These are phyloP conservation scores for Pseudoatta argentina DNA, from an alignment of 1,140 invertebrate genomes.

Conservation along the genomic window DNA sequence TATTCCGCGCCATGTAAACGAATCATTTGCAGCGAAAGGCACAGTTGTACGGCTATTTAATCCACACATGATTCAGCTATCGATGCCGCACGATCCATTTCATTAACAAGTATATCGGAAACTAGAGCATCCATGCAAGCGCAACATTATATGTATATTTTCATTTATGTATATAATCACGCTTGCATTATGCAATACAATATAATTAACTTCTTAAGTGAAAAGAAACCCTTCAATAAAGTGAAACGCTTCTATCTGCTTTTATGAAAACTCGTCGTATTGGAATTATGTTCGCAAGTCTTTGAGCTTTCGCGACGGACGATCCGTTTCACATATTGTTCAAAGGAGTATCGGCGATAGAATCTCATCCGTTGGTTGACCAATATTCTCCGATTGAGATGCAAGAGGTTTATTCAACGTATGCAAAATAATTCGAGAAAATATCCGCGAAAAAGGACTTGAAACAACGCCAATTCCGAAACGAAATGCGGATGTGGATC, in stretches of 20 bases:
- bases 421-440: conserved; percentile 49
- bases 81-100: conserved; percentile 32
- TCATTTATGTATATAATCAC: background rate
- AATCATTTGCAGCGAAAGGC: conserved; percentile 60
- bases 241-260: background rate
- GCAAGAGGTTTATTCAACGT: conserved; percentile 30
- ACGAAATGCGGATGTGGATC: conserved; percentile 35
- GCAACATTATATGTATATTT: conserved; percentile 13
- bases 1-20: conserved; percentile 36
- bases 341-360: conserved; percentile 5
- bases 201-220: background rate
- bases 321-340: conserved; percentile 27
- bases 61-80: conserved; percentile 48
- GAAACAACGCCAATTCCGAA: conserved; percentile 55
- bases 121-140: conserved; percentile 53
- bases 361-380: background rate
- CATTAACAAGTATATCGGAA: conserved; percentile 55
- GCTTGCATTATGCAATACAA: background rate
- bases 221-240: background rate
- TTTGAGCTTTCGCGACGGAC: conserved; percentile 9
- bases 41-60: conserved; percentile 56
- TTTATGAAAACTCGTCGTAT: background rate
- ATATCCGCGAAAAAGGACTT: conserved; percentile 38
- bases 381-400: conserved; percentile 33
- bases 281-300: background rate